phyloP scores from a whole-genome alignment of 2,797 vertebrate genomes.

The Sphaeramia orbicularis region DNA sequence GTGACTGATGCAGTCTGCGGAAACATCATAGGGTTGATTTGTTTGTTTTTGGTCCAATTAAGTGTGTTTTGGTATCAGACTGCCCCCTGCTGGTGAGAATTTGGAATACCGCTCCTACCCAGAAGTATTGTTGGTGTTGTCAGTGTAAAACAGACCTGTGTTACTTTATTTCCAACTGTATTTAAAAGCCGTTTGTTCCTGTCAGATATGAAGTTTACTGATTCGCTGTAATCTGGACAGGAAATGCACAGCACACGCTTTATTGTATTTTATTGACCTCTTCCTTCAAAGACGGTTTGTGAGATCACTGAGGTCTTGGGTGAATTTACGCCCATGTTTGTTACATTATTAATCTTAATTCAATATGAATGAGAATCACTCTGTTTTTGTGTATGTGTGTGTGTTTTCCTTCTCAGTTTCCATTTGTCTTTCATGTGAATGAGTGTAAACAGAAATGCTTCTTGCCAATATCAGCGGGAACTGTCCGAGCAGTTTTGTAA shows the following conservation, averaged over 20 bases:
- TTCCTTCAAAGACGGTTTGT: constrained; percentile 2
- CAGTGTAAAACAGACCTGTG: no score
- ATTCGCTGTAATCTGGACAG: constrained; percentile 25
- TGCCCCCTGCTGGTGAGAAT: no score
- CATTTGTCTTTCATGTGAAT: background rate
- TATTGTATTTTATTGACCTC: background rate
- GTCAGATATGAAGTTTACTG: no score
- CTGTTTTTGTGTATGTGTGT: constrained; percentile 2
- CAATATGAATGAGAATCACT: constrained; percentile 14
- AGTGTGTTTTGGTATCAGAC: no score
- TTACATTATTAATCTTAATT: constrained; percentile 24
- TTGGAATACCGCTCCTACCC: no score
- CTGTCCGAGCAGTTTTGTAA: background rate
- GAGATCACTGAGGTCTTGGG: background rate
- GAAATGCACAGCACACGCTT: constrained; percentile 15
- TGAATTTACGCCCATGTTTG: constrained; percentile 5
- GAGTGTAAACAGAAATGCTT: background rate
- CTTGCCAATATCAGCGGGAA: constrained; percentile 24
- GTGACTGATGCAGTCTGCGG: no score
- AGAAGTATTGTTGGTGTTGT: no score
- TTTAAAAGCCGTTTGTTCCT: no score
- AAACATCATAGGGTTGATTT: no score
- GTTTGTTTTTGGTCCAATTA: no score
- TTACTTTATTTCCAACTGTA: no score
- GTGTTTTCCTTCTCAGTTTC: background rate